phyloP scores from a whole-genome alignment of 2,113 vertebrate species.

The Phyllostomus discolor region DNA sequence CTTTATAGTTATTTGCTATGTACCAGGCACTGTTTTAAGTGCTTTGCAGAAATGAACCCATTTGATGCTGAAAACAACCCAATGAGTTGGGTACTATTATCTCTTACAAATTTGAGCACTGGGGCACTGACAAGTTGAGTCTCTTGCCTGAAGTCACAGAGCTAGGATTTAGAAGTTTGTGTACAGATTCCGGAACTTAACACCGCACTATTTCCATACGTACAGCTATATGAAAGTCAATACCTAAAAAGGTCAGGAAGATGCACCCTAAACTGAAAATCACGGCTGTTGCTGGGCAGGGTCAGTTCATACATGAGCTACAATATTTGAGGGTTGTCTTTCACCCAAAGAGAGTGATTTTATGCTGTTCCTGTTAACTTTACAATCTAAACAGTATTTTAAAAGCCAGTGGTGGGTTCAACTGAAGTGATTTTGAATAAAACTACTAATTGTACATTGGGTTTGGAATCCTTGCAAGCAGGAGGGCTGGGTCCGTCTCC shows the following conservation, averaged over 20 bases:
- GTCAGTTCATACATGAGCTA: neutral
- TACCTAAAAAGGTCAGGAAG: neutral
- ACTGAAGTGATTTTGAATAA: neutral
- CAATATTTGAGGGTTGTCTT: neutral
- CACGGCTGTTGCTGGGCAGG: neutral
- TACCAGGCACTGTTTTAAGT: neutral
- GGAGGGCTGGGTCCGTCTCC: neutral
- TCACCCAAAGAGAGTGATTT: neutral
- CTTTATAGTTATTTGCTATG: neutral
- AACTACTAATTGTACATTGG: neutral
- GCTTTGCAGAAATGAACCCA: neutral
- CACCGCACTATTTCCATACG: neutral
- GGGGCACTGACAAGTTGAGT: neutral
- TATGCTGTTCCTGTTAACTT: neutral
- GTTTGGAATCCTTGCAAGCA: neutral
- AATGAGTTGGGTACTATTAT: neutral
- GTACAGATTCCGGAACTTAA: neutral
- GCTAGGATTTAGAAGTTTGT: neutral
- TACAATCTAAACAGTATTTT: too few species aligned
- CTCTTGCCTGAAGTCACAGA: neutral
- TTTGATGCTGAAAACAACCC: neutral
- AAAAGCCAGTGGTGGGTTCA: neutral
- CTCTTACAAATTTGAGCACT: neutral
- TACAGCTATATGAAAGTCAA: neutral
- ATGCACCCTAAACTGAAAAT: neutral